A percentile compares a stretch with the other conserved stretches of the same genome.
These are phyloP conservation scores for Machimus rusticus DNA, from an alignment of 2,888 invertebrate genomes.

Conservation along the genomic window DNA sequence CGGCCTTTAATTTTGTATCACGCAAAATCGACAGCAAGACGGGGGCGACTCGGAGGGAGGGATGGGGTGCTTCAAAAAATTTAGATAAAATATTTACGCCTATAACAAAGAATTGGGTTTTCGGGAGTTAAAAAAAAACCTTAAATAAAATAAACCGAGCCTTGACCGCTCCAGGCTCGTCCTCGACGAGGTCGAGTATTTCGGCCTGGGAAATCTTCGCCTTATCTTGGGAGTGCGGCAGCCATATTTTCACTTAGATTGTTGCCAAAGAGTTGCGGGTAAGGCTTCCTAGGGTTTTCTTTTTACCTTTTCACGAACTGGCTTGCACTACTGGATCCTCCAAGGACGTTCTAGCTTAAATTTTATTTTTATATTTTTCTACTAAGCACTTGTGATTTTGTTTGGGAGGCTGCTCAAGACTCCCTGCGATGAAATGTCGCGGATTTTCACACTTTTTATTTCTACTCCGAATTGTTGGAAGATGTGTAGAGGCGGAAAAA, in stretches of 20 bases:
- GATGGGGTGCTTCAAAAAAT: neutral
- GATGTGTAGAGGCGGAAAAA: neutral
- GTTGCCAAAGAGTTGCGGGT: neutral
- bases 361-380: neutral
- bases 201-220: neutral
- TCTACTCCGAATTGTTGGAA: neutral
- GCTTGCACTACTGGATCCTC: neutral
- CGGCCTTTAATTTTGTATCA: constrained; percentile 26
- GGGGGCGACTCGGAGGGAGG: neutral
- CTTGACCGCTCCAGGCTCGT: neutral
- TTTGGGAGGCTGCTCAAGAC: neutral
- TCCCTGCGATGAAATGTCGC: neutral
- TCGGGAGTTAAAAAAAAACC: no score
- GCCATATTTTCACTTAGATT: constrained; percentile 27
- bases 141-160: neutral
- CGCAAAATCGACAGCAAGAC: constrained; percentile 12
- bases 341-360: neutral
- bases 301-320: constrained; percentile 21
- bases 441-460: neutral
- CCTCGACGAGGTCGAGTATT: neutral
- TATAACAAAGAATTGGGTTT: neutral
- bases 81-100: neutral
- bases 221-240: neutral
- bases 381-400: neutral
- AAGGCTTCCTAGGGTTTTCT: neutral